phyloP scores from a whole-genome alignment of 2,113 vertebrate genomes.

The Chaenocephalus aceratus region DNA sequence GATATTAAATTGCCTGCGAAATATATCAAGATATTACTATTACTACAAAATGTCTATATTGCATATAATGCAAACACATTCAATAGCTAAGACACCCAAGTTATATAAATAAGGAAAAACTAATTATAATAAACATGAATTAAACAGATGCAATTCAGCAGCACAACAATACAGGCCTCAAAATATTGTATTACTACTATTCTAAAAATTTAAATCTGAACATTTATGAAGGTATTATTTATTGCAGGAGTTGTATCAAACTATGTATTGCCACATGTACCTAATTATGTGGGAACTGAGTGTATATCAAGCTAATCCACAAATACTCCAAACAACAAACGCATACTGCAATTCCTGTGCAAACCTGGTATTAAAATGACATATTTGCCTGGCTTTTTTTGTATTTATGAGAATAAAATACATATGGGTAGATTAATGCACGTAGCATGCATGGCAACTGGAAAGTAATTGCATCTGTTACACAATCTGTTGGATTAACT shows the following conservation, averaged over 20 bases:
- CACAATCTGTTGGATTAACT: constrained; percentile 14
- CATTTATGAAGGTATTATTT: neutral
- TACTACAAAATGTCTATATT: neutral
- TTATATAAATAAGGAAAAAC: neutral
- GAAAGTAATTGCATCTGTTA: constrained; percentile 1
- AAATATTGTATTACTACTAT: neutral
- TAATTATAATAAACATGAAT: neutral
- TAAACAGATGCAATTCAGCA: neutral
- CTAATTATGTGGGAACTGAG: neutral
- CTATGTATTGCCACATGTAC: too few relatives aligned
- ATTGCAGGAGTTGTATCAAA: neutral
- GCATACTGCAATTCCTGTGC: neutral
- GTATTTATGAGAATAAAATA: neutral
- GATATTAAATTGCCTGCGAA: constrained; percentile 9
- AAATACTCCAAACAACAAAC: neutral
- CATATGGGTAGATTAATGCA: neutral
- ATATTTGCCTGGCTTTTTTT: neutral
- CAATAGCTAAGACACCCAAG: neutral
- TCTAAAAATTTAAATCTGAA: too few relatives aligned
- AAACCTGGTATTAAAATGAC: neutral
- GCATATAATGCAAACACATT: neutral
- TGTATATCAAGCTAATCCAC: neutral
- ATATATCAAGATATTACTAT: neutral
- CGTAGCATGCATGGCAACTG: constrained; percentile 16
- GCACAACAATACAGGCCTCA: neutral